These are phyloP conservation scores for Crossocerus cetratus DNA, from an alignment of 2,888 invertebrate genomes.

Conservation along the genomic window DNA sequence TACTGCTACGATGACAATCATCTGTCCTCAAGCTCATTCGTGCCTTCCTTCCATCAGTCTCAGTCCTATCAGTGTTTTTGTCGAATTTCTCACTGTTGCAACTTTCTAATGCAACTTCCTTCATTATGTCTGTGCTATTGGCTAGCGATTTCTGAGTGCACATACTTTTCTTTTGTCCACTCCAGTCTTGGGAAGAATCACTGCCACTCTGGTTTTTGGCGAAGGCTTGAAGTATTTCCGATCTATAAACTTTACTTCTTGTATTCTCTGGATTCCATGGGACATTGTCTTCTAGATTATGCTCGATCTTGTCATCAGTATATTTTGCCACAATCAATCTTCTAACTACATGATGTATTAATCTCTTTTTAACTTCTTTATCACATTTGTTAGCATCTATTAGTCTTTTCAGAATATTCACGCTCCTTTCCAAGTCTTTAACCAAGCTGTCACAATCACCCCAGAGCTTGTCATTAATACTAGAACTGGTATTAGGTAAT, in stretches of 20 bases:
- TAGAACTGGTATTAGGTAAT: constrained; percentile 74
- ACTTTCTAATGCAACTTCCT: constrained; percentile 63
- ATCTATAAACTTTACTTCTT: constrained; percentile 70
- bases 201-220: constrained; percentile 70
- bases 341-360: constrained; percentile 83
- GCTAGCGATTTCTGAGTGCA: constrained; percentile 52
- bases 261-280: constrained; percentile 76
- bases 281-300: constrained; percentile 72
- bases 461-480: constrained; percentile 74
- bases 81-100: constrained; percentile 73
- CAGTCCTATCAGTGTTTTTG: constrained; percentile 69
- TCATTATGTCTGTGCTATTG: constrained; percentile 49
- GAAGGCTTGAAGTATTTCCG: constrained; percentile 71
- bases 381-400: constrained; percentile 81
- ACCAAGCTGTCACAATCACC: constrained; percentile 77
- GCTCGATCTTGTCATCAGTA: constrained; percentile 78
- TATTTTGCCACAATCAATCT: constrained; percentile 81
- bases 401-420: constrained; percentile 80
- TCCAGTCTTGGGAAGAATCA: constrained; percentile 72
- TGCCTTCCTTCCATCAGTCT: constrained; percentile 73
- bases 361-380: constrained; percentile 80
- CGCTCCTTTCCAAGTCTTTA: constrained; percentile 81
- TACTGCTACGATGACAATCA: constrained; percentile 62
- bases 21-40: constrained; percentile 72
- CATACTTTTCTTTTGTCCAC: constrained; percentile 53